Evolutionary conservation across 1,140 invertebrate genomes (phyloP), one percentile per base, ranked within the genome.

Genomic region (Brachionus koreanus): DNA sequence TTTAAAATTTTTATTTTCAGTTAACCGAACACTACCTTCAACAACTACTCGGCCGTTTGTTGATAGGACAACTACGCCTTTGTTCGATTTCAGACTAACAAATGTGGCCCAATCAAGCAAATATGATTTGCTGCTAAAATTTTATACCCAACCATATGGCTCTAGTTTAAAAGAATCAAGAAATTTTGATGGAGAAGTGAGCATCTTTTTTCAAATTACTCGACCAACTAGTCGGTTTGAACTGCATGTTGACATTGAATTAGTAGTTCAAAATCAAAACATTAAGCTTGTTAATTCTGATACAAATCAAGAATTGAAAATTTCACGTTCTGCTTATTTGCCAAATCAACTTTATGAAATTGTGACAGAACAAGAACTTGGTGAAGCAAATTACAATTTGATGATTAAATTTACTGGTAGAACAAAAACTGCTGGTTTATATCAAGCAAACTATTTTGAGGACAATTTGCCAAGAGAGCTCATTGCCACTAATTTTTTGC

Each of bases 261-360:
- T 79, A 6, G 46, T 25, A 13, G 6, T 65, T 12, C 25, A 9
- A 4, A 61, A 42, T 19, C 19, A 23, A 46, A 39, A 39, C n/a
- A 74, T 74, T 74, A 9, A 29, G 29, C 12, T 79, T 3, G 12
- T 19, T 16, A 29, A 57, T 7, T 3, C 16, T 61, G 23, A 61
- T 3, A 42, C 16, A 19, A 35, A 61, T 65, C 46, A 79, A 42
- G 35, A 33, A 13, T 7, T 61, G 19, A 52, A 57, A 43, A 61
- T 79, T 23, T 7, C 19, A 19, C n/a, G 49, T 6, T 23, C 19
- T 39, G 33, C 16, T 2, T 65, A 79, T 37, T 39, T 79, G 57
- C 49, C 49, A 33, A 79, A 79, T 43, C 46, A 79, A n/a, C 33
- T 79, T 7, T 79, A 13, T 61, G 76, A 79, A 42, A 23, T 79